phyloP scores from a whole-genome alignment of 2,888 invertebrate species.

The Tetranychus piercei region DNA sequence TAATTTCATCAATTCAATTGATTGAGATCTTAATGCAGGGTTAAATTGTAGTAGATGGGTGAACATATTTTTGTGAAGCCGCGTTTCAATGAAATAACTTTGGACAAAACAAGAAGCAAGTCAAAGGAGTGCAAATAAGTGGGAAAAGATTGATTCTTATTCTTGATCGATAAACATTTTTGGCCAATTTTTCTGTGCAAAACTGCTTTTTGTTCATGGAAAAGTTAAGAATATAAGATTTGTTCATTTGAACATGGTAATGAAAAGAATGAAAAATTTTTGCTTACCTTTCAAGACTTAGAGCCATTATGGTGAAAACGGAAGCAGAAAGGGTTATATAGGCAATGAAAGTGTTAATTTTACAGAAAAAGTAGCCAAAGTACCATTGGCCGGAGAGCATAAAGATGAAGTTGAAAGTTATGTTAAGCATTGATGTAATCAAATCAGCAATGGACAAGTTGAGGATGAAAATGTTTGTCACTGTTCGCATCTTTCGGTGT shows the following conservation, averaged over 20 bases:
- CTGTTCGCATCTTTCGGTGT: constrained; percentile 25
- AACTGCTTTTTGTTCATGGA: no score
- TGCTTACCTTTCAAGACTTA: constrained; percentile 26
- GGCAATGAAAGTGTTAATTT: constrained; percentile 24
- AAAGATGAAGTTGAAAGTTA: constrained; percentile 25
- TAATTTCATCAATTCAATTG: no score
- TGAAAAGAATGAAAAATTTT: not conserved
- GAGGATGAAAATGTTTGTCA: constrained; percentile 25
- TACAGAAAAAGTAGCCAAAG: constrained; percentile 24
- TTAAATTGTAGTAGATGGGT: no score
- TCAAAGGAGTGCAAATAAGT: no score
- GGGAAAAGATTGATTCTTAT: no score
- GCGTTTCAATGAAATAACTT: no score
- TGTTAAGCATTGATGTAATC: constrained; percentile 24
- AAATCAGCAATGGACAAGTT: constrained; percentile 26
- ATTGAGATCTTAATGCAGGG: no score
- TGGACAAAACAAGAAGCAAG: no score
- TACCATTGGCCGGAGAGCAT: constrained; percentile 26
- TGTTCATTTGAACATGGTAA: not conserved
- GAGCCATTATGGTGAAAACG: constrained; percentile 25
- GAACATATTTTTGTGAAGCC: no score
- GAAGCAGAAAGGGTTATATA: constrained; percentile 24
- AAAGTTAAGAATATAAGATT: no score
- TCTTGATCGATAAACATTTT: no score
- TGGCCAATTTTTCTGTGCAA: no score